A percentile compares a stretch with the other conserved stretches of the same genome.
Evolutionary conservation across 2,888 invertebrate genomes (phyloP).

Genomic region (Cerastis leucographa): DNA sequence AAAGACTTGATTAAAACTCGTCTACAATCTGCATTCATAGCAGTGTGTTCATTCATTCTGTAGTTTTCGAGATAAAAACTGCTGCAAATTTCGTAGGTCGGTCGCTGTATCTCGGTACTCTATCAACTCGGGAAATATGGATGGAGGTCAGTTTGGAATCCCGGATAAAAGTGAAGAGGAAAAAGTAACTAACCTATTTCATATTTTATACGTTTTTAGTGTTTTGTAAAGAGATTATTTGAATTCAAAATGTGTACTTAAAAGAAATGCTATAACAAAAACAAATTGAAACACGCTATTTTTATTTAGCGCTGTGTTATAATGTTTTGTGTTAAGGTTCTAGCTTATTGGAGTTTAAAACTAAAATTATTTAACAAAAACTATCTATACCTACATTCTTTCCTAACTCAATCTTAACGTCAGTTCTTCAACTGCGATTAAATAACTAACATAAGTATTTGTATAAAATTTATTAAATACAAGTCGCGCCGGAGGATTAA

Average conservation of each 20-base stretch:
- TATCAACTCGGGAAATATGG: slow-evolving; percentile 35
- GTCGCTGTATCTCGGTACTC: slow-evolving; percentile 3
- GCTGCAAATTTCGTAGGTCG: slow-evolving; percentile 31
- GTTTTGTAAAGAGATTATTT: not conserved
- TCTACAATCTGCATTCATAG: slow-evolving; percentile 40
- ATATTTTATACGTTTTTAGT: not conserved
- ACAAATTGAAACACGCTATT: too few relatives aligned
- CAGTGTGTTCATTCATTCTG: slow-evolving; percentile 42
- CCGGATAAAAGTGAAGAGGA: not conserved
- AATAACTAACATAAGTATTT: not conserved
- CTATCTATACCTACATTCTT: not conserved
- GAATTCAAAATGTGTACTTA: not conserved
- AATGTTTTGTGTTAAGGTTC: not conserved
- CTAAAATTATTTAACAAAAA: not conserved
- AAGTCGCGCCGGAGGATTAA: slow-evolving; percentile 14
- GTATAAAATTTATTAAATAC: slow-evolving; percentile 1
- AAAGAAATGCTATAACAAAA: not conserved
- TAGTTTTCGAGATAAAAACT: slow-evolving; percentile 43
- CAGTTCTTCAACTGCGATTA: not conserved
- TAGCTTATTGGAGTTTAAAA: not conserved
- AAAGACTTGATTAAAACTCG: slow-evolving; percentile 57
- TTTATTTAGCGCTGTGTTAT: too few relatives aligned
- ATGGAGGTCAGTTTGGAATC: slow-evolving; percentile 34
- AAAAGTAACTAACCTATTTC: not conserved
- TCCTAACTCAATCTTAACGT: not conserved